These are phyloP conservation scores for Papilio aristodemus DNA, from an alignment of 1,140 invertebrate genomes.

Conservation along the genomic window DNA sequence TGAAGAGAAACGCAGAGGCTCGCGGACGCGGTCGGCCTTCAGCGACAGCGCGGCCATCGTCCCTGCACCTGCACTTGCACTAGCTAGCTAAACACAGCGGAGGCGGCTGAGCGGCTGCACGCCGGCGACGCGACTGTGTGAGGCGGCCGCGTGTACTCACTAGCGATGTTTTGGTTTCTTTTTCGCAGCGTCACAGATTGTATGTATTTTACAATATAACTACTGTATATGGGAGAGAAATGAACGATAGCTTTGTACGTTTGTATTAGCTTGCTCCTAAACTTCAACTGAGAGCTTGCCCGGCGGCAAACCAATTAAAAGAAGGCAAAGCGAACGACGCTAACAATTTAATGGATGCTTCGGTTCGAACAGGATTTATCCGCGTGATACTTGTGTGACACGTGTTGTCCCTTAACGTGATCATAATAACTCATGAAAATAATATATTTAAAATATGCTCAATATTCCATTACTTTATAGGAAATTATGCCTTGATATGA, in stretches of 20 bases:
- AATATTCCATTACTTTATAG: background rate
- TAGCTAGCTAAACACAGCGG: background rate
- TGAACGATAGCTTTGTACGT: conserved; percentile 8
- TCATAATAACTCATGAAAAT: background rate
- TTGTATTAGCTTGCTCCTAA: conserved; percentile 36
- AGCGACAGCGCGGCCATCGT: conserved; percentile 63
- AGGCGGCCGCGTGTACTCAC: conserved; percentile 33
- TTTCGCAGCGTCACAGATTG: conserved; percentile 2
- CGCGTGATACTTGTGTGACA: conserved; percentile 41
- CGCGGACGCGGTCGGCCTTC: conserved; percentile 55
- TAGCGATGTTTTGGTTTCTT: conserved; percentile 19
- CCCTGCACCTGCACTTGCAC: conserved; percentile 32
- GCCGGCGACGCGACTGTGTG: conserved; percentile 60
- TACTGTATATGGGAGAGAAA: conserved; percentile 2
- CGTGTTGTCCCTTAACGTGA: conserved; percentile 6
- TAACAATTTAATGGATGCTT: conserved; percentile 60
- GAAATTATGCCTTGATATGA: background rate
- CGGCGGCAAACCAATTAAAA: conserved; percentile 66
- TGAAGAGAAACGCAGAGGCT: conserved; percentile 60
- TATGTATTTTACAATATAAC: conserved; percentile 10
- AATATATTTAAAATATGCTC: background rate
- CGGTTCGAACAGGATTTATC: conserved; percentile 78
- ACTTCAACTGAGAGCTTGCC: conserved; percentile 49
- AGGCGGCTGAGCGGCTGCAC: conserved; percentile 58
- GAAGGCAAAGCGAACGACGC: conserved; percentile 55